Evolutionary conservation across 2,888 invertebrate genomes (phyloP).

Genomic region (Bellardia pandia): DNA sequence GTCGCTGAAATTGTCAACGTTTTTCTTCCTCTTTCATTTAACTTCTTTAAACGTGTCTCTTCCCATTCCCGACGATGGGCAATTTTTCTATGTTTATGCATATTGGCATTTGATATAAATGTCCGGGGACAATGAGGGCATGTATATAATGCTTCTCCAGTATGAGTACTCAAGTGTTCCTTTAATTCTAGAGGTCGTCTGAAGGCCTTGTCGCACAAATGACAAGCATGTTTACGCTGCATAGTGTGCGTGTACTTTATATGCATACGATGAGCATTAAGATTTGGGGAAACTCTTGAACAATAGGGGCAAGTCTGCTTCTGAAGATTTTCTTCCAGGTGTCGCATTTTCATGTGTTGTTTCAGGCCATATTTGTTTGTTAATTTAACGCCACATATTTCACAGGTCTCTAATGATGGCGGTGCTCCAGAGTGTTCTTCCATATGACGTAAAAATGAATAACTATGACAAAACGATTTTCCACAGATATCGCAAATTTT

Average conservation of each 20-base stretch:
- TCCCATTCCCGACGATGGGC: conserved; percentile 82
- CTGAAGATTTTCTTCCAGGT: conserved; percentile 77
- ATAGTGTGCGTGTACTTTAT: conserved; percentile 80
- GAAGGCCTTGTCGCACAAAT: conserved; percentile 82
- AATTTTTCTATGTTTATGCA: conserved; percentile 79
- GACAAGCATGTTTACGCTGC: conserved; percentile 80
- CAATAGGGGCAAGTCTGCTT: conserved; percentile 80
- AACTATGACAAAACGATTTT: conserved; percentile 79
- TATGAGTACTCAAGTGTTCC: conserved; percentile 68
- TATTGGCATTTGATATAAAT: conserved; percentile 64
- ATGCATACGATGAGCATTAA: conserved; percentile 79
- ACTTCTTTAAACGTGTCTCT: background rate
- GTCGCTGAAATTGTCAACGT: background rate
- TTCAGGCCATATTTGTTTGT: conserved; percentile 80
- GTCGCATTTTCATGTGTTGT: conserved; percentile 81
- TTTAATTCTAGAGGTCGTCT: conserved; percentile 75
- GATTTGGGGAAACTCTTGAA: conserved; percentile 79
- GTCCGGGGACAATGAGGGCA: conserved; percentile 67
- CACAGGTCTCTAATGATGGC: conserved; percentile 77
- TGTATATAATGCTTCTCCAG: conserved; percentile 65
- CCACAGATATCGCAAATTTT: conserved; percentile 83
- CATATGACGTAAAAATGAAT: conserved; percentile 80
- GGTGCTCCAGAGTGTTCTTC: conserved; percentile 79
- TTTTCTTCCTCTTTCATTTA: background rate
- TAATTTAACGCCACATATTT: conserved; percentile 79